phyloP scores from a whole-genome alignment of 2,113 vertebrate species.

The Odontesthes bonariensis region DNA sequence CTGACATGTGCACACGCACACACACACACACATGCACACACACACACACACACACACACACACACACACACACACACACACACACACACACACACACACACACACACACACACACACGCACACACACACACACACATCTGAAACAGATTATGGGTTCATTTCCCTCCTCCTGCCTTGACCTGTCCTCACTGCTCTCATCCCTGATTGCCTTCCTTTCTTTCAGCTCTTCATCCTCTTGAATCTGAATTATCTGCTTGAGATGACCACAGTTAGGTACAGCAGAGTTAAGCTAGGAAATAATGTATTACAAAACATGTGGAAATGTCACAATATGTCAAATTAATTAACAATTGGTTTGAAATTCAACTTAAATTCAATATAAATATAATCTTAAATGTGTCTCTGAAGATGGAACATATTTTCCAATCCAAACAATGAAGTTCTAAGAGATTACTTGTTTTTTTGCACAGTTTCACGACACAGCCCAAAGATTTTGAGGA shows the following conservation, averaged over 20 bases:
- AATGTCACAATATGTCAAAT: no score
- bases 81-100: slow-evolving; percentile 43
- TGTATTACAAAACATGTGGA: no score
- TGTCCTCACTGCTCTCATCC: slow-evolving; percentile 44
- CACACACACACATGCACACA: slow-evolving; percentile 41
- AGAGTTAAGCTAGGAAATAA: not conserved
- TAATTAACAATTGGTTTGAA: no score
- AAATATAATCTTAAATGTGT: no score
- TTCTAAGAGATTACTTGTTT: no score
- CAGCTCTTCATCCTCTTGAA: slow-evolving; percentile 21
- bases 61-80: no score
- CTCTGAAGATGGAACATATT: no score
- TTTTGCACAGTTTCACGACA: no score
- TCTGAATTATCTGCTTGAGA: slow-evolving; percentile 8
- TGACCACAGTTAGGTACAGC: not conserved
- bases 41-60: slow-evolving; percentile 33
- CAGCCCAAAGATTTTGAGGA: no score
- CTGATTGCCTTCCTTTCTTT: slow-evolving; percentile 40
- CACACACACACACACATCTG: slow-evolving; percentile 35
- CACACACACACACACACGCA: slow-evolving; percentile 40
- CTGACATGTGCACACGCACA: slow-evolving; percentile 40
- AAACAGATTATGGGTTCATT: slow-evolving; percentile 59
- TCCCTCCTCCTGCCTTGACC: slow-evolving; percentile 53
- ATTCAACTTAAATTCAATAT: no score
- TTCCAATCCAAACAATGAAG: no score